A percentile compares a stretch with the other conserved stretches of the same genome.
Conservation (phyloP, 2,797 vertebrate genomes). For the Danio tinwini region DNA sequence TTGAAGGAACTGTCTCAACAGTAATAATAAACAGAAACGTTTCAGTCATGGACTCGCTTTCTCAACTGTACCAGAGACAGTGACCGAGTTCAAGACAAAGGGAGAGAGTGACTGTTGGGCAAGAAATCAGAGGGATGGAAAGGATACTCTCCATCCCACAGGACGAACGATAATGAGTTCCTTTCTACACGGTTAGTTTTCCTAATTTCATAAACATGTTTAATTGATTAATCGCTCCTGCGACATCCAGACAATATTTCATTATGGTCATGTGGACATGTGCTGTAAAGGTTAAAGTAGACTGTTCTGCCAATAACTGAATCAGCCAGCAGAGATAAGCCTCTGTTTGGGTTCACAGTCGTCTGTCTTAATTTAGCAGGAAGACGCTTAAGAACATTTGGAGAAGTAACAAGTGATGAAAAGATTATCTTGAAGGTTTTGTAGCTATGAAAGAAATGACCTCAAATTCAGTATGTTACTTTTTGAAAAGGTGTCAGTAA, state of each 20-base stretch:
- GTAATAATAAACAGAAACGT: conserved; percentile 45
- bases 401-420: conserved; percentile 17
- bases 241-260: conserved; percentile 41
- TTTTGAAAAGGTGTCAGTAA: not conserved
- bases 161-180: conserved; percentile 24
- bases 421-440: conserved; percentile 9
- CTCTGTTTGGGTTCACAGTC: not conserved
- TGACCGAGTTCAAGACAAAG: conserved; percentile 12
- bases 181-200: conserved; percentile 32
- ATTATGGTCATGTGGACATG: conserved; percentile 41
- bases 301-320: conserved; percentile 26
- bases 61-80: conserved; percentile 5
- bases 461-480: not conserved
- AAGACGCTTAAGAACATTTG: conserved; percentile 12
- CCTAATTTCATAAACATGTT: conserved; percentile 50
- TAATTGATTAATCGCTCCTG: conserved; percentile 46
- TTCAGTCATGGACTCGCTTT: conserved; percentile 26
- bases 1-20: conserved; percentile 39
- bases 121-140: conserved; percentile 29
- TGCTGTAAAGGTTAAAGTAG: conserved; percentile 46
- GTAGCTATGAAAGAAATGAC: not conserved
- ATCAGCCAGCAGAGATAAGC: conserved; percentile 35
- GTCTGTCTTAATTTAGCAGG: conserved; percentile 39
- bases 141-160: conserved; percentile 20
- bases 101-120: conserved; percentile 6